These are phyloP conservation scores for Platalea minor DNA, from an alignment of 2,797 vertebrate genomes.

Conservation along the genomic window DNA sequence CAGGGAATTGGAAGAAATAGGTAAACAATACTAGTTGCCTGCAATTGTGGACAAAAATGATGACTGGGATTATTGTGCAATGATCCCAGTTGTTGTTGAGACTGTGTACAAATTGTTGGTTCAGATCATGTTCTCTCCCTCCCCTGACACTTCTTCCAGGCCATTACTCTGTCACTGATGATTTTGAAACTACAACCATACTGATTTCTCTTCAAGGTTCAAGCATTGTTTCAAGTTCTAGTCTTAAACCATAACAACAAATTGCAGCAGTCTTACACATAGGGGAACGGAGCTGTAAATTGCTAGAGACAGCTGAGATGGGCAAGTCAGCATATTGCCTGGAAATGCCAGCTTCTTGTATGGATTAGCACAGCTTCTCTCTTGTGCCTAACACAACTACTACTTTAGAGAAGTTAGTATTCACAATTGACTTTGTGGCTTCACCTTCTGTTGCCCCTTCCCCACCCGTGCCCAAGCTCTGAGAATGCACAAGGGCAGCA, in stretches of 20 bases:
- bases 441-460: neutral
- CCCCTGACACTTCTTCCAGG: neutral
- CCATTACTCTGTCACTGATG: neutral
- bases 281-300: neutral
- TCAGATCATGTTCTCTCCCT: neutral
- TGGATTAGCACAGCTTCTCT: neutral
- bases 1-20: neutral
- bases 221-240: neutral
- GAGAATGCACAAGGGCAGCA: neutral
- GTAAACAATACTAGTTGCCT: neutral
- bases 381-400: neutral
- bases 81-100: neutral
- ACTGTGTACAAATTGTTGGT: neutral
- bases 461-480: neutral
- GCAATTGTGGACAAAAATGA: neutral
- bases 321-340: neutral
- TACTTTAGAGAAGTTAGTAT: neutral
- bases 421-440: neutral
- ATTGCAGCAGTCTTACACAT: neutral
- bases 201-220: neutral
- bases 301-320: neutral
- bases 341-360: neutral
- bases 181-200: neutral
- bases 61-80: neutral
- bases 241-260: neutral